Conservation (phyloP, 2,797 vertebrate genomes). For the Hydrolagus colliei region DNA sequence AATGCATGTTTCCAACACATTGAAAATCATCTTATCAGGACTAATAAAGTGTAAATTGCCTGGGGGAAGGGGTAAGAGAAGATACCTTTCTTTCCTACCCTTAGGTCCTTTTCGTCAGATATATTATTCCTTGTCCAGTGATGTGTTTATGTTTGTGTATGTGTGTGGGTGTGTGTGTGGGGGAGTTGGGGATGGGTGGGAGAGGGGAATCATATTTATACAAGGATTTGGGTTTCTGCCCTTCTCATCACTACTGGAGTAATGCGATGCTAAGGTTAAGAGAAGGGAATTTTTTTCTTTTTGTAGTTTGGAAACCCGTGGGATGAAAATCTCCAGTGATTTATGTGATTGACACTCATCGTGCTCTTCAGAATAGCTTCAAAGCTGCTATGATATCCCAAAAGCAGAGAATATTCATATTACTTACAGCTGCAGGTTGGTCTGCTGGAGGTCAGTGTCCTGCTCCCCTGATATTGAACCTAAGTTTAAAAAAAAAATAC, state of each 20-base stretch:
- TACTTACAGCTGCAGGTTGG: not conserved
- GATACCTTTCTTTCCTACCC: not conserved
- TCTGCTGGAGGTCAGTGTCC: not conserved
- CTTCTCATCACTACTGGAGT: not conserved
- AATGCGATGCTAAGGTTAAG: not conserved
- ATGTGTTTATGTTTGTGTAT: no score
- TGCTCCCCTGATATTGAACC: not conserved
- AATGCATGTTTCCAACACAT: not conserved
- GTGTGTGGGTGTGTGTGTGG: not conserved
- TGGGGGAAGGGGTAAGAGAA: no score
- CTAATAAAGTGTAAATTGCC: not conserved
- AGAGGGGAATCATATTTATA: not conserved
- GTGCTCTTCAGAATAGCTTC: not conserved
- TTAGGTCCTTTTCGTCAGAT: not conserved
- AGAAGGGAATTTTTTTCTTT: not conserved
- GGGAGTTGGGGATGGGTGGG: not conserved
- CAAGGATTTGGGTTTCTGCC: not conserved
- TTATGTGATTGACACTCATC: not conserved
- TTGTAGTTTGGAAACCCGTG: no score
- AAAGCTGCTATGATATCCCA: not conserved
- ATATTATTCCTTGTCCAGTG: not conserved
- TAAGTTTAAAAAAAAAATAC: not conserved
- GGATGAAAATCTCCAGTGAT: not conserved
- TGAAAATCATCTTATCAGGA: not conserved
- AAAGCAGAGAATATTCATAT: not conserved